These are phyloP conservation scores for Chlamydotis undulata DNA, from an alignment of 2,113 vertebrate genomes.

Conservation along the genomic window DNA sequence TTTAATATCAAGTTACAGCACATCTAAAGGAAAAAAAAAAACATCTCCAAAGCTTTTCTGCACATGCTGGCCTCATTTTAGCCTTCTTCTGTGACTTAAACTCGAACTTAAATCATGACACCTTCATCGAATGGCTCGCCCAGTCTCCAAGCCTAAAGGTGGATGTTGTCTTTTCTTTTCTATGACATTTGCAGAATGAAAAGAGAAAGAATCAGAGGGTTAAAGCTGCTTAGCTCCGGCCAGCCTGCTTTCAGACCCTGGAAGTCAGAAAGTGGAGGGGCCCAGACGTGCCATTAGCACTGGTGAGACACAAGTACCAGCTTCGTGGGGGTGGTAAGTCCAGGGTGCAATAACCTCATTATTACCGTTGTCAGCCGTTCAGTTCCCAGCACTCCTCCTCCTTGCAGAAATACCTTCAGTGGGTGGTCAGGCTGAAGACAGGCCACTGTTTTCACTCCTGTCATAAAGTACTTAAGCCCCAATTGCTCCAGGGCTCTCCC, in stretches of 20 bases:
- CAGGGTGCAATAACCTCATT: neutral
- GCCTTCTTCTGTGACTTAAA: neutral
- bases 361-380: neutral
- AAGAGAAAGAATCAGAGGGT: neutral
- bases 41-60: neutral
- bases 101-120: neutral
- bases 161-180: neutral
- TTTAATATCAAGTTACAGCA: constrained; percentile 6
- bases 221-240: neutral
- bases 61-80: neutral
- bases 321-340: neutral
- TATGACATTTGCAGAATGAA: neutral
- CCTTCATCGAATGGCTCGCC: neutral
- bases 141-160: neutral
- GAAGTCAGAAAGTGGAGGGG: neutral
- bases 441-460: neutral
- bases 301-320: neutral
- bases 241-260: neutral
- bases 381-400: neutral
- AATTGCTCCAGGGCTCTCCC: neutral
- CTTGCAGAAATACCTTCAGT: neutral
- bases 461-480: neutral
- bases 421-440: neutral
- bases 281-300: neutral
- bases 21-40: neutral